These are phyloP conservation scores for Siderastrea radians DNA, from an alignment of 92 coral and sea anemone genomes.

Conservation along the genomic window DNA sequence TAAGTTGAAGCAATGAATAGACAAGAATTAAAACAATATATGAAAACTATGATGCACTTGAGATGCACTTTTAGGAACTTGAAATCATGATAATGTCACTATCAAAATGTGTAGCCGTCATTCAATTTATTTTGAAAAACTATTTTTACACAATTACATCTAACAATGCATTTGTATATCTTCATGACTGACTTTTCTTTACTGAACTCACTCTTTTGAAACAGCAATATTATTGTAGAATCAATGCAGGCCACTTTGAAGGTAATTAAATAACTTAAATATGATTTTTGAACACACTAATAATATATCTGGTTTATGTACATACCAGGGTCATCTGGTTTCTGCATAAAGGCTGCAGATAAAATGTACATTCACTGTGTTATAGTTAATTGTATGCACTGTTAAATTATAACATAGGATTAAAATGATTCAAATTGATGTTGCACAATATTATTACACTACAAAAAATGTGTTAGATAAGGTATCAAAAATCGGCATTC, in stretches of 20 bases:
- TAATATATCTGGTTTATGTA: background rate
- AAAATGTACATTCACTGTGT: background rate
- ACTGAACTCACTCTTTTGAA: background rate
- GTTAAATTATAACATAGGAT: background rate
- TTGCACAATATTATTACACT: background rate
- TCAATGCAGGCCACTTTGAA: background rate
- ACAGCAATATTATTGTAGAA: background rate
- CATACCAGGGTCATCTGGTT: constrained; percentile 6
- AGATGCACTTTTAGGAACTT: too few relatives aligned
- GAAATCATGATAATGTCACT: too few relatives aligned
- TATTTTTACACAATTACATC: background rate
- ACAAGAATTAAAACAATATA: too few relatives aligned
- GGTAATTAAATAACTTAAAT: background rate
- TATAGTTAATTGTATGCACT: constrained; percentile 1
- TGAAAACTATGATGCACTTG: too few relatives aligned
- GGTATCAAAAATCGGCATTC: background rate
- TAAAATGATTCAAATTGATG: background rate
- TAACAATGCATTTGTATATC: too few relatives aligned
- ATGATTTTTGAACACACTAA: background rate
- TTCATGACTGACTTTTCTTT: background rate
- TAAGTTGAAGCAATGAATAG: background rate
- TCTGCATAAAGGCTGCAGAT: constrained; percentile 9
- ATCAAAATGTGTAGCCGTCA: background rate
- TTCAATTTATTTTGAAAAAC: too few relatives aligned
- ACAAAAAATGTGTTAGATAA: background rate